Evolutionary conservation across 2,888 invertebrate species (phyloP), one percentile per base, ranked within the genome.

Genomic region (Zootermopsis nevadensis): DNA sequence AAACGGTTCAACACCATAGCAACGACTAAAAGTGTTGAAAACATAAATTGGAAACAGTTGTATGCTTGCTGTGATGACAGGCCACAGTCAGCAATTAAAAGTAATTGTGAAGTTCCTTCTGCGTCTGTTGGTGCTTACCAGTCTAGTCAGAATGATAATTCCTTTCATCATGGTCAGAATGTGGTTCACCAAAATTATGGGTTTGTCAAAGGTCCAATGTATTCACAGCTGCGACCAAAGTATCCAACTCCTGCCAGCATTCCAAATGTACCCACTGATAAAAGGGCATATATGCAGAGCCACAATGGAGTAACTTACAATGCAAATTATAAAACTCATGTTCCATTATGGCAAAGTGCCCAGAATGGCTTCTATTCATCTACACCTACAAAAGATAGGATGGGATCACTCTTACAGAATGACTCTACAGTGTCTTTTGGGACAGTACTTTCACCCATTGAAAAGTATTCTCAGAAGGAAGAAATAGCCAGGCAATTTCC

Each of bases 1-100:
- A 69, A 48, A 24, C 81, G 81, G 15, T 81, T 72, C 55, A 81
- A 81, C 42, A 81, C 81, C 12, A 81, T 81, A 22, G 81, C 74
- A 35, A 81, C 72, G 6, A 19, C 81, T 69, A 48, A 72, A n/a
- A n/a, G 33, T 48, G 48, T 31, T 72, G 55, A n/a, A 55, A 55
- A n/a, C 2, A 38, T 27, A 38, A 35, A 48, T 15, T 15, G 22
- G 15, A 38, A 42, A 33, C 67, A 42, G 8, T 30, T 7, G 31
- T 48, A 38, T 42, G 12, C 69, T 67, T 27, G 30, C 27, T 42
- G 31, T 38, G 33, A 30, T 80, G 30, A 74, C 38, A 38, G 66
- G n/a, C 27, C 67, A 27, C 60, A 48, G 48, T 48, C 60, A 60
- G 27, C 60, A 27, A 6, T 27, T 60, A 4, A 6, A 74, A 74